phyloP scores from a whole-genome alignment of 30 jellyfish, hydroid and myxozoan species.

The Hydractinia echinata region DNA sequence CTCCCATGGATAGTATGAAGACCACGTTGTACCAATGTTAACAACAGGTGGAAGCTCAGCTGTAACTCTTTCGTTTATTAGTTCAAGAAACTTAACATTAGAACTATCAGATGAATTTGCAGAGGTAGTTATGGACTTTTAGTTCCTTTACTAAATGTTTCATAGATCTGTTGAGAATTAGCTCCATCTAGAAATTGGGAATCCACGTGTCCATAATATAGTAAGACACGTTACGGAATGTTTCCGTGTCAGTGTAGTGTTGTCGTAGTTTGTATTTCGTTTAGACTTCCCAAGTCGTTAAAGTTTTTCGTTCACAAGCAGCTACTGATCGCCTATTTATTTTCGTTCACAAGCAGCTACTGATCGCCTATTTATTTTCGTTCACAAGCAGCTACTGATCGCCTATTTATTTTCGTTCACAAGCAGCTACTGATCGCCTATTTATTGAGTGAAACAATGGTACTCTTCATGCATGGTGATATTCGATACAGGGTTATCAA shows the following conservation, averaged over 20 bases:
- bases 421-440: too few species aligned
- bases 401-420: too few species aligned
- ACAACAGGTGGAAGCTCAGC: neutral
- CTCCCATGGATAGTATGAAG: neutral
- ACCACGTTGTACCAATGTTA: constrained; percentile 19
- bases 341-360: too few species aligned
- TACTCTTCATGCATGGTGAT: neutral
- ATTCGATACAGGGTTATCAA: neutral
- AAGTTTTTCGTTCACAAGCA: too few species aligned
- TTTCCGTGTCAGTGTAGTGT: too few species aligned
- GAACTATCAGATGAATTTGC: constrained; percentile 13
- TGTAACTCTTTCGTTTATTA: neutral
- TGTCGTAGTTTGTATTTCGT: too few species aligned
- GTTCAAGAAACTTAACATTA: neutral
- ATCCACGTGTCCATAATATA: too few species aligned
- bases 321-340: too few species aligned
- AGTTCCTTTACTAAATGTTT: neutral
- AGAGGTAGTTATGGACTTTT: neutral
- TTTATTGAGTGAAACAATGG: neutral
- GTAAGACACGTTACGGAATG: too few species aligned
- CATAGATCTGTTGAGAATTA: neutral
- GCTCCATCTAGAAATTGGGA: constrained; percentile 14
- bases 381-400: constrained; percentile 12
- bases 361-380: too few species aligned
- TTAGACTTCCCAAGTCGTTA: too few species aligned